Evolutionary conservation across 2,113 vertebrate genomes (phyloP).

Genomic region (Rhynchomys soricoides): DNA sequence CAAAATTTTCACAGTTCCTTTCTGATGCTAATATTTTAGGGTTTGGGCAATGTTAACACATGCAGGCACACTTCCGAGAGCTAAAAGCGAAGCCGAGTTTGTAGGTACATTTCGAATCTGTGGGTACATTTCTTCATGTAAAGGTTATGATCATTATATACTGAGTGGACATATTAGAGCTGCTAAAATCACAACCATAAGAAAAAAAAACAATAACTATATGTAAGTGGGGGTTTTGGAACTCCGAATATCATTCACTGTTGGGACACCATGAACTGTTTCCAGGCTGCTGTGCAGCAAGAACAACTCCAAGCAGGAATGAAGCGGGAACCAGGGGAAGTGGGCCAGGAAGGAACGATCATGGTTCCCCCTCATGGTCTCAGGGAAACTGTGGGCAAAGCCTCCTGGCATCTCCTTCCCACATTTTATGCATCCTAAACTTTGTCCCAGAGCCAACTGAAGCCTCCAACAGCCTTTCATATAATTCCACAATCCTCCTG

Average conservation of each 20-base stretch:
- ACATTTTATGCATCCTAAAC: neutral
- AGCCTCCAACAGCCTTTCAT: neutral
- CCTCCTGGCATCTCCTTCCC: neutral
- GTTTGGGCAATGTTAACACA: constrained; percentile 60
- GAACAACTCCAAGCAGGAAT: neutral
- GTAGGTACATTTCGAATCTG: neutral
- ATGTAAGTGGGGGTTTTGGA: neutral
- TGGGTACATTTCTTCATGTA: neutral
- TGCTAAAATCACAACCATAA: neutral
- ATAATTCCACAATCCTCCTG: neutral
- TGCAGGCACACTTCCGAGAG: neutral
- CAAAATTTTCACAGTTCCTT: neutral
- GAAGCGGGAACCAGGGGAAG: neutral
- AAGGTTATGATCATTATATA: neutral
- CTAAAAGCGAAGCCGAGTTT: neutral
- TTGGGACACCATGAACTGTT: neutral
- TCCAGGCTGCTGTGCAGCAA: neutral
- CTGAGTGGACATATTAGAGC: neutral
- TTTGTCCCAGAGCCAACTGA: neutral
- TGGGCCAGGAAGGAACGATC: neutral
- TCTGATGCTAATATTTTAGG: constrained; percentile 9
- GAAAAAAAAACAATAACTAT: neutral
- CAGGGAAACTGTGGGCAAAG: neutral
- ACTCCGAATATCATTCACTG: neutral
- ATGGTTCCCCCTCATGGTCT: neutral